Conservation (phyloP, 2,888 invertebrate genomes). For the Sicus ferrugineus region DNA sequence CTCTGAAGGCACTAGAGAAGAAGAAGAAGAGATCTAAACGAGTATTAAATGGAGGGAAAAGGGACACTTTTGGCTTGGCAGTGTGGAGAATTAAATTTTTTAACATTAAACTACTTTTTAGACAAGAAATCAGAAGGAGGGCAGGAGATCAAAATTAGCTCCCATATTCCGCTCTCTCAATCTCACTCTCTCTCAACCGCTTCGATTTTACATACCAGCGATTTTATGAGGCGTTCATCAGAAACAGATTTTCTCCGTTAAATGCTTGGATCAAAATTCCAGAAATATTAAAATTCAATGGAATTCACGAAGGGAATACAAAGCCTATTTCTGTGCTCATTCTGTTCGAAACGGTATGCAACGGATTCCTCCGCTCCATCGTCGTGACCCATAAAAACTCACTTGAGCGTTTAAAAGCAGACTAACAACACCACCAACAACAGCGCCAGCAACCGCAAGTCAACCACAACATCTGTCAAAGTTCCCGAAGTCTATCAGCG, state of each 20-base stretch:
- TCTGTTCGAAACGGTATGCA: background rate
- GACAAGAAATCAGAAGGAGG: no score
- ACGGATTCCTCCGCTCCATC: conserved; percentile 37
- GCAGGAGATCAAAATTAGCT: background rate
- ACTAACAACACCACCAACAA: background rate
- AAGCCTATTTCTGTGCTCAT: no score
- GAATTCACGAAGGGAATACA: no score
- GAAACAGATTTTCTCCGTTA: background rate
- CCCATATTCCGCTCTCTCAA: background rate
- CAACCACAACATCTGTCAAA: conserved; percentile 5
- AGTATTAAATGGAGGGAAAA: background rate
- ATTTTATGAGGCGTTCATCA: conserved; percentile 36
- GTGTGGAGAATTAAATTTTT: no score
- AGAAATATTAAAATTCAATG: no score
- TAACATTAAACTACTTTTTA: no score
- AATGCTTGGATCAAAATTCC: no score
- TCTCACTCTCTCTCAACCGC: background rate
- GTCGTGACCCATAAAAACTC: conserved; percentile 53
- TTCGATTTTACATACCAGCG: background rate
- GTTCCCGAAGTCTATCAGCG: conserved; percentile 23
- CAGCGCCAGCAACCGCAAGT: background rate
- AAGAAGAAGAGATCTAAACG: background rate
- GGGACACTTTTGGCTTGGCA: background rate
- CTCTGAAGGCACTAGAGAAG: background rate
- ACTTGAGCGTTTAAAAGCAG: conserved; percentile 34